Base-by-base conservation (phyloP, 2,113 vertebrate genomes). In the Jaculus jaculus region DNA sequence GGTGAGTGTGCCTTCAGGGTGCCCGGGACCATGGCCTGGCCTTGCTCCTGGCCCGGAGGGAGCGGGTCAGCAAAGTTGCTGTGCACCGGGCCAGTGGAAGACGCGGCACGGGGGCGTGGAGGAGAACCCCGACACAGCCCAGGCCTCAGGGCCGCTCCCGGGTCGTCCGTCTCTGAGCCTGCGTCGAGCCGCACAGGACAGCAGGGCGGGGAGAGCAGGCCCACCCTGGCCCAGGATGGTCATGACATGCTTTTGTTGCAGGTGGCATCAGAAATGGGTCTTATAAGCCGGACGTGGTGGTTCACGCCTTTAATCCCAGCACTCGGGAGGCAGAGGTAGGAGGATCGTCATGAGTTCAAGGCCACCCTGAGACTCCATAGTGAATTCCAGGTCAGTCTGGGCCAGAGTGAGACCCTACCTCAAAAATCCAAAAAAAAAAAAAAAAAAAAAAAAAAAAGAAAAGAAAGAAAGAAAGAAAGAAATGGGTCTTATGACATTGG, bases 261-360 rank as follows among this genome's bases (percentile, higher is more conserved):
- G 99, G 99, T 98, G 98, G 99, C 96, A 99, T 99, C 98, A 98
- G 98, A 96, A 99, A 98, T 96, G 42, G 42, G 42, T 47, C 42
- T 47, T 47, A 47, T 47, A 8, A 8, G 42, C 5, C n/a, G n/a
- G n/a, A n/a, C n/a, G n/a, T n/a, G n/a, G n/a, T n/a, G n/a, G n/a
- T n/a, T n/a, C n/a, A n/a, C n/a, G n/a, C n/a, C n/a, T n/a, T n/a
- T n/a, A n/a, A n/a, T n/a, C n/a, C n/a, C n/a, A n/a, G n/a, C n/a
- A n/a, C n/a, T n/a, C n/a, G n/a, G n/a, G n/a, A n/a, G n/a, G n/a
- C n/a, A n/a, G n/a, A n/a, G n/a, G n/a, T n/a, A n/a, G n/a, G n/a
- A n/a, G n/a, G n/a, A n/a, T n/a, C n/a, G n/a, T n/a, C n/a, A n/a
- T n/a, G n/a, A n/a, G n/a, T n/a, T n/a, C n/a, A n/a, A n/a, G n/a